Evolutionary conservation across 2,888 invertebrate genomes (phyloP).

Genomic region (Rhopalosiphum nymphaeae): DNA sequence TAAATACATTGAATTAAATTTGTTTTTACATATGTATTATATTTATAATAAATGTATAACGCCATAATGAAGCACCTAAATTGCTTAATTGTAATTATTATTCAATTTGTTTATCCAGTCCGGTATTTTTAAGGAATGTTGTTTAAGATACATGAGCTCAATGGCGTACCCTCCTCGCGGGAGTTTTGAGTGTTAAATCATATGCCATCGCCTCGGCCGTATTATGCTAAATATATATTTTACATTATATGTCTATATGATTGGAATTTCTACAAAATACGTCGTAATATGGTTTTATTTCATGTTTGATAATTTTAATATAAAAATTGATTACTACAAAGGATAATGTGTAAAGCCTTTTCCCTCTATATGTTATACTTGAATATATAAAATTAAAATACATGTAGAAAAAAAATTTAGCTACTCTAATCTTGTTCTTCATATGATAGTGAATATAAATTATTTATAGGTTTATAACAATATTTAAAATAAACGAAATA

Average conservation of each 20-base stretch:
- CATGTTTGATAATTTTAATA: too few species aligned
- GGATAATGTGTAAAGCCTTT: too few species aligned
- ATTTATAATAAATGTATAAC: not conserved
- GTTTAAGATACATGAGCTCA: not conserved
- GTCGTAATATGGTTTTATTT: too few species aligned
- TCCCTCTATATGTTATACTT: too few species aligned
- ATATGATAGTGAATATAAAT: not conserved
- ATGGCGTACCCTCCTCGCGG: not conserved
- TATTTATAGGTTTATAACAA: not conserved
- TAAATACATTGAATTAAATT: not conserved
- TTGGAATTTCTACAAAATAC: too few species aligned
- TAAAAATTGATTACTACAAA: too few species aligned
- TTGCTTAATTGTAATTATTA: not conserved
- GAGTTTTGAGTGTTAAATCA: too few species aligned
- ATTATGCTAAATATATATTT: too few species aligned
- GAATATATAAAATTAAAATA: too few species aligned
- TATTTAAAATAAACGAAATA: not conserved
- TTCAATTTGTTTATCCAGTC: not conserved
- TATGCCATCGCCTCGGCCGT: too few species aligned
- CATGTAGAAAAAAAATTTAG: too few species aligned
- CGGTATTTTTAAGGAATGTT: not conserved
- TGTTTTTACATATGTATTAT: not conserved
- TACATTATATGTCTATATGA: too few species aligned
- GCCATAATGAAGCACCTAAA: not conserved
- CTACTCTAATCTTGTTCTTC: not conserved